Conservation (phyloP, 2,888 invertebrate species). For the Thereva nobilitata region DNA sequence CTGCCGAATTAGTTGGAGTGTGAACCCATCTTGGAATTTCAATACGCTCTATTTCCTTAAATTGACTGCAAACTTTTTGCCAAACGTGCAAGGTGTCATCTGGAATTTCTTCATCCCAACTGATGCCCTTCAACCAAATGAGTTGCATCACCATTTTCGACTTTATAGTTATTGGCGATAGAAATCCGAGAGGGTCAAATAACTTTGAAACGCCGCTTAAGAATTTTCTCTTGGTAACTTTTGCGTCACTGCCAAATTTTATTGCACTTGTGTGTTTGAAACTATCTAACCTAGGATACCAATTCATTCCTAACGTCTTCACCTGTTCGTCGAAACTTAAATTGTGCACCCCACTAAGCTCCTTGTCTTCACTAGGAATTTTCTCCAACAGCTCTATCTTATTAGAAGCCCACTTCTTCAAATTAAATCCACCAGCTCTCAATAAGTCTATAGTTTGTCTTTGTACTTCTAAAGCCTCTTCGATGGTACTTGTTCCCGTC, state of each 20-base stretch:
- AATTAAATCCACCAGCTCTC: background rate
- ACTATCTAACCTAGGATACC: conserved; percentile 4
- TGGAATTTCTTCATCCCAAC: conserved; percentile 33
- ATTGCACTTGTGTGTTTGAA: background rate
- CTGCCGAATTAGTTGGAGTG: background rate
- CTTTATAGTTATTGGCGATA: conserved; percentile 17
- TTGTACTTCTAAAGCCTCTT: background rate
- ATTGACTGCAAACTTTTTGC: background rate
- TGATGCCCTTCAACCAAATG: conserved; percentile 14
- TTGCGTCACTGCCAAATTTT: background rate
- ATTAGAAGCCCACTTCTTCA: conserved; percentile 1
- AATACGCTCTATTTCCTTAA: background rate
- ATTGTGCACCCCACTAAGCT: background rate
- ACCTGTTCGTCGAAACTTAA: background rate
- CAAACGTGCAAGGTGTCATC: background rate
- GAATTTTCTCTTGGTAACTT: background rate
- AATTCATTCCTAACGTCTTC: conserved; percentile 7
- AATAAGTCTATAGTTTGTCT: background rate
- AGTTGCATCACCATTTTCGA: conserved; percentile 33
- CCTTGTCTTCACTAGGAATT: background rate
- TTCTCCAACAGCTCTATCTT: background rate
- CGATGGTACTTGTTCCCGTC: conserved; percentile 5
- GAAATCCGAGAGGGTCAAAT: conserved; percentile 28
- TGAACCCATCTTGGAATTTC: background rate
- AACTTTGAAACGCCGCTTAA: conserved; percentile 11